Evolutionary conservation across 2,888 invertebrate genomes (phyloP).

Genomic region (Drosophila incognita): DNA sequence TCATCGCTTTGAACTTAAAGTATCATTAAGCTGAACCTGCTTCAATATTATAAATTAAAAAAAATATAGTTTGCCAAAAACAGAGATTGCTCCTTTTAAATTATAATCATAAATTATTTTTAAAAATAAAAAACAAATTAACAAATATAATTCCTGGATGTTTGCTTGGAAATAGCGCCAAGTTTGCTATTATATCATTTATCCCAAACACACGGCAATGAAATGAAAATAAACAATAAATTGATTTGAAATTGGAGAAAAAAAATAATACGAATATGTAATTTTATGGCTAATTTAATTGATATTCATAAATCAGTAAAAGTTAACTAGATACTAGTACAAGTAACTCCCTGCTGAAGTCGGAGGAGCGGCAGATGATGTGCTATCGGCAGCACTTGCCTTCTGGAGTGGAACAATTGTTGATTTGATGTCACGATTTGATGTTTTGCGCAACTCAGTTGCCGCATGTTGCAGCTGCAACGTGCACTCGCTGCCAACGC

Average conservation of each 20-base stretch:
- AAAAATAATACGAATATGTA: background rate
- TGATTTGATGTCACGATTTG: constrained; percentile 85
- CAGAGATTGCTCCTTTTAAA: background rate
- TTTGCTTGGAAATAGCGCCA: background rate
- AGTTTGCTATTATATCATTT: background rate
- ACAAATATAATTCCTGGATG: background rate
- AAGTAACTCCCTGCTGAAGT: constrained; percentile 48
- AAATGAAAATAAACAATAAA: background rate
- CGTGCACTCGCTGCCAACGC: constrained; percentile 93
- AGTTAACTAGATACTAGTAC: constrained; percentile 26
- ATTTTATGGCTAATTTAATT: constrained; percentile 26
- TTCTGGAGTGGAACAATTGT: constrained; percentile 82
- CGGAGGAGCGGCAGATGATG: constrained; percentile 21
- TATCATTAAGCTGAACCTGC: too few species aligned
- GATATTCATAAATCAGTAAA: constrained; percentile 2
- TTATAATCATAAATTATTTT: background rate
- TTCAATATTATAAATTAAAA: too few species aligned
- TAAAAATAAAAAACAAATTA: too few species aligned
- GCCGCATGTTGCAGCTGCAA: constrained; percentile 96
- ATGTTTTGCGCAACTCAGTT: constrained; percentile 90
- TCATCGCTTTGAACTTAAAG: too few species aligned
- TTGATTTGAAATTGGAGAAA: background rate
- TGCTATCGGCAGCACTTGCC: constrained; percentile 45
- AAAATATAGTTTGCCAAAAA: background rate
- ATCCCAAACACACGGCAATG: background rate